Conservation (phyloP, 2,888 invertebrate genomes). For the Drosophila koepferae region DNA sequence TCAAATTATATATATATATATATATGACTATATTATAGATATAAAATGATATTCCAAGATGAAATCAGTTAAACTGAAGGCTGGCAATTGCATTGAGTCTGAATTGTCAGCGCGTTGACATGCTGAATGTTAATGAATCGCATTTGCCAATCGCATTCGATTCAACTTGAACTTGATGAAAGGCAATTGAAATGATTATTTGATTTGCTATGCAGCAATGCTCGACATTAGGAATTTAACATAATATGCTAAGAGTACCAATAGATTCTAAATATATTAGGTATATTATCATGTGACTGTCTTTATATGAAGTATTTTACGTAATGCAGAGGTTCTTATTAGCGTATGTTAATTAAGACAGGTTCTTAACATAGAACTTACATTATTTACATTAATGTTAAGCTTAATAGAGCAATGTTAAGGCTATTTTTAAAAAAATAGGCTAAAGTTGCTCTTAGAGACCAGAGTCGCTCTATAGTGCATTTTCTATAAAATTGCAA, state of each 20-base stretch:
- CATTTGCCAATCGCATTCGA: constrained; percentile 35
- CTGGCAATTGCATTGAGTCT: constrained; percentile 60
- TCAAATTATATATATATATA: constrained; percentile 27
- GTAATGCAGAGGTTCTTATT: no score
- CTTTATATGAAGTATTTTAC: no score
- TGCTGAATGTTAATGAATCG: constrained; percentile 68
- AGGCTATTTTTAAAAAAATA: not conserved
- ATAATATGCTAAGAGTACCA: not conserved
- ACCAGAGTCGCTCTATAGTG: no score
- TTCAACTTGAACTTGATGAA: constrained; percentile 43
- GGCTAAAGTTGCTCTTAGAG: no score
- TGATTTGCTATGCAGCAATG: not conserved
- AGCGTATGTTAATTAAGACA: no score
- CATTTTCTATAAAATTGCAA: no score
- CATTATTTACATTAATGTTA: no score
- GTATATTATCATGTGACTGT: not conserved
- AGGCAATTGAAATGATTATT: constrained; percentile 34
- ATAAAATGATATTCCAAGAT: constrained; percentile 66
- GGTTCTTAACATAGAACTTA: no score
- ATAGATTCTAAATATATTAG: no score
- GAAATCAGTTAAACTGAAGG: constrained; percentile 70
- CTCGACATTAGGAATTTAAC: not conserved
- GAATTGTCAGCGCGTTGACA: constrained; percentile 67
- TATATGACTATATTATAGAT: constrained; percentile 33
- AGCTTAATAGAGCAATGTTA: not conserved